A percentile compares a stretch with the other conserved stretches of the same genome.
phyloP scores from a whole-genome alignment of 2,113 vertebrate species.

The Potamarius usumacintae region DNA sequence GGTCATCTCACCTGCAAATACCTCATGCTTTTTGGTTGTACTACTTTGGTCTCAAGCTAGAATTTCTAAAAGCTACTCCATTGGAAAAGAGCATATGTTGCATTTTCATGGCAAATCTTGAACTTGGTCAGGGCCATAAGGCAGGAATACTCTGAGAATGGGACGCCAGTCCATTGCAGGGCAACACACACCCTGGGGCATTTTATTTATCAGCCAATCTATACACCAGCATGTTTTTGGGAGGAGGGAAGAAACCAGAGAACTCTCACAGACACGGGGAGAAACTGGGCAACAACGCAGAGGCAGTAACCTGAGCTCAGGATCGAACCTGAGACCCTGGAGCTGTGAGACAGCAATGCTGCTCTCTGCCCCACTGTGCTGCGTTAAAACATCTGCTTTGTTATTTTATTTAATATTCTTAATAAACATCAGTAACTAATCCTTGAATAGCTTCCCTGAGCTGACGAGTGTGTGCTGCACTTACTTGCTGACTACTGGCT shows the following conservation, averaged over 20 bases:
- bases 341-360: background rate
- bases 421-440: constrained; percentile 1
- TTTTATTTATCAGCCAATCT: background rate
- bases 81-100: background rate
- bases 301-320: background rate
- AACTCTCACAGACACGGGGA: background rate
- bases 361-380: background rate
- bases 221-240: background rate
- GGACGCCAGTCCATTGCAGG: background rate
- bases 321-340: background rate
- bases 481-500: background rate
- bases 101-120: background rate
- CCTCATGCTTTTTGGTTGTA: background rate
- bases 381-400: background rate
- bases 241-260: background rate
- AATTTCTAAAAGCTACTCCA: background rate
- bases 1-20: background rate
- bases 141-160: background rate
- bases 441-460: background rate
- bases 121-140: too few relatives aligned
- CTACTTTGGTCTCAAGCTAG: background rate
- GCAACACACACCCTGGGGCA: background rate
- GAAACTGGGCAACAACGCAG: background rate
- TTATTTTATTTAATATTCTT: background rate
- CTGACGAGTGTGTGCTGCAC: background rate